These are phyloP conservation scores for Argopecten irradians DNA, from an alignment of 1,140 invertebrate species.

Conservation along the genomic window DNA sequence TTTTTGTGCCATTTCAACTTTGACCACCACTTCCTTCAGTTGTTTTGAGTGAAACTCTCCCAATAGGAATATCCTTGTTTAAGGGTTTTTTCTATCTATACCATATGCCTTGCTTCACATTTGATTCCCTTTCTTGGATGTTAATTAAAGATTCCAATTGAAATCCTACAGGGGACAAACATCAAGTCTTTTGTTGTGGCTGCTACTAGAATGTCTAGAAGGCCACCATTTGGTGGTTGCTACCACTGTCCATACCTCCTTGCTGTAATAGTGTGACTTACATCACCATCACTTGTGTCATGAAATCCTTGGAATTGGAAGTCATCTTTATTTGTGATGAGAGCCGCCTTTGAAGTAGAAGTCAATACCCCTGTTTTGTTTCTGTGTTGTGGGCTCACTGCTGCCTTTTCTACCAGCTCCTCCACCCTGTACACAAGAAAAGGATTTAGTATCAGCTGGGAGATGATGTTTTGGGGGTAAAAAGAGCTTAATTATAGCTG, in stretches of 20 bases:
- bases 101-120: no score
- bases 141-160: no score
- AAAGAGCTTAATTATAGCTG: neutral
- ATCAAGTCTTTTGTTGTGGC: neutral
- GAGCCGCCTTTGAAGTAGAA: constrained; percentile 49
- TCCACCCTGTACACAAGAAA: constrained; percentile 30
- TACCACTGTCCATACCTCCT: neutral
- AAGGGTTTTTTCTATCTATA: no score
- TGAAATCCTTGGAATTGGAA: neutral
- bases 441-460: neutral
- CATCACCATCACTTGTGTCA: neutral
- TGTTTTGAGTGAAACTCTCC: no score
- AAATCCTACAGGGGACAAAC: no score
- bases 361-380: constrained; percentile 47
- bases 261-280: no score
- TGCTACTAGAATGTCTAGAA: neutral
- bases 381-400: neutral
- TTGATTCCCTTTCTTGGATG: no score
- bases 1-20: no score
- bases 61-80: no score
- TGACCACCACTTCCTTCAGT: no score
- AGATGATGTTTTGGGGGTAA: neutral
- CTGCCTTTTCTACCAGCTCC: neutral
- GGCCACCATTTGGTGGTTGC: neutral
- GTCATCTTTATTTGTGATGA: neutral